These are phyloP conservation scores for Mystacornis crossleyi DNA, from an alignment of 2,113 vertebrate species.

Conservation along the genomic window DNA sequence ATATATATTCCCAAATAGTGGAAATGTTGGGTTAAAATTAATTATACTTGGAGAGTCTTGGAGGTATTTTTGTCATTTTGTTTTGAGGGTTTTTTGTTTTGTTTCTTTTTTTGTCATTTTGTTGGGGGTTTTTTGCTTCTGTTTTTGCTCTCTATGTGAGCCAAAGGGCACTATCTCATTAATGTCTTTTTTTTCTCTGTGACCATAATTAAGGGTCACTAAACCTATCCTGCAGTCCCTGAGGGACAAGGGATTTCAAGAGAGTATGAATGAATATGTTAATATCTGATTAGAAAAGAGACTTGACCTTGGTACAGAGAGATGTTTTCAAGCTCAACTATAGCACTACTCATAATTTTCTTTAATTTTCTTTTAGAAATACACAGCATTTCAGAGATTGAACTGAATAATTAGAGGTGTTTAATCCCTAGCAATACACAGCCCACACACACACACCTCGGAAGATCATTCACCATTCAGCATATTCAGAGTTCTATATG, in stretches of 20 bases:
- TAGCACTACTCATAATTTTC: background rate
- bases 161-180: slow-evolving; percentile 13
- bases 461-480: background rate
- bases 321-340: background rate
- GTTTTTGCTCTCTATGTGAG: background rate
- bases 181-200: background rate
- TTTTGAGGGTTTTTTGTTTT: too few species aligned
- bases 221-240: background rate
- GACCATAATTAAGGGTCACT: slow-evolving; percentile 25
- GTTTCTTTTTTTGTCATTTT: background rate
- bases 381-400: background rate
- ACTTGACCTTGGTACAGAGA: background rate
- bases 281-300: background rate
- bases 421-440: background rate
- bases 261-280: background rate
- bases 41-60: accelerated
- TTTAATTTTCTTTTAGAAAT: background rate
- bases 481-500: background rate
- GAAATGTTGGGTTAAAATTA: background rate
- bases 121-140: background rate
- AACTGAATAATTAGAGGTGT: background rate
- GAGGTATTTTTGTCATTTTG: background rate
- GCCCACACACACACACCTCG: background rate
- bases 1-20: background rate
- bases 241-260: background rate